A percentile compares a stretch with the other conserved stretches of the same genome.
Conservation (phyloP, 2,888 invertebrate species). For the Melanostoma scalare region DNA sequence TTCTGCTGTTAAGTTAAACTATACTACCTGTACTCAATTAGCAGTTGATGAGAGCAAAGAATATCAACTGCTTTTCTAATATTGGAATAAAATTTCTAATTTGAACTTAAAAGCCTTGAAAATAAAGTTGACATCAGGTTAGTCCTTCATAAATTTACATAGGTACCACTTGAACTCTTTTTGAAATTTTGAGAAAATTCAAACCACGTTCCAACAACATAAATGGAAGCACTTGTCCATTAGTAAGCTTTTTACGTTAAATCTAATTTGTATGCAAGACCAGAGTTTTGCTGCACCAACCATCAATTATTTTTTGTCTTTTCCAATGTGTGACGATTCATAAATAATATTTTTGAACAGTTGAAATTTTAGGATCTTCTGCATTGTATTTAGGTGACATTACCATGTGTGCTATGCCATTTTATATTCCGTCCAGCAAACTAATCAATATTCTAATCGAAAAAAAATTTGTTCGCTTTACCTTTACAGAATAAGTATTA, state of each 20-base stretch:
- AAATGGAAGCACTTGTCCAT: not conserved
- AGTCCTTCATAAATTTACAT: too few species aligned
- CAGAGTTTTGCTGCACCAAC: not conserved
- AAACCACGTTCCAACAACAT: constrained; percentile 2
- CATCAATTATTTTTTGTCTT: not conserved
- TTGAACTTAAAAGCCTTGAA: too few species aligned
- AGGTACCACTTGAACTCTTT: too few species aligned
- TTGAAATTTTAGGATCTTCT: constrained; percentile 12
- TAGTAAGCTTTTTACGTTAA: constrained; percentile 2
- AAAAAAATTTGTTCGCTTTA: constrained; percentile 3
- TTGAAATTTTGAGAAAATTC: not conserved
- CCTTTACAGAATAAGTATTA: constrained; percentile 66
- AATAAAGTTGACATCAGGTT: too few species aligned
- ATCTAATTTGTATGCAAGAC: constrained; percentile 24
- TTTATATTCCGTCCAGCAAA: not conserved
- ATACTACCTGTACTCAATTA: too few species aligned
- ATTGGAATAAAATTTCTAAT: too few species aligned
- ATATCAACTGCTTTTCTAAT: too few species aligned
- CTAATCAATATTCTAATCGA: constrained; percentile 25
- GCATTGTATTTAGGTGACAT: constrained; percentile 6
- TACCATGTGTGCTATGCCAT: not conserved
- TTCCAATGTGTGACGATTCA: not conserved
- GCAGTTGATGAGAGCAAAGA: too few species aligned
- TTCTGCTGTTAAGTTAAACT: too few species aligned
- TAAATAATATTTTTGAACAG: not conserved